A percentile compares a stretch with the other conserved stretches of the same genome.
Evolutionary conservation across 1,140 invertebrate genomes (phyloP).

Genomic region (Drosophila simulans): DNA sequence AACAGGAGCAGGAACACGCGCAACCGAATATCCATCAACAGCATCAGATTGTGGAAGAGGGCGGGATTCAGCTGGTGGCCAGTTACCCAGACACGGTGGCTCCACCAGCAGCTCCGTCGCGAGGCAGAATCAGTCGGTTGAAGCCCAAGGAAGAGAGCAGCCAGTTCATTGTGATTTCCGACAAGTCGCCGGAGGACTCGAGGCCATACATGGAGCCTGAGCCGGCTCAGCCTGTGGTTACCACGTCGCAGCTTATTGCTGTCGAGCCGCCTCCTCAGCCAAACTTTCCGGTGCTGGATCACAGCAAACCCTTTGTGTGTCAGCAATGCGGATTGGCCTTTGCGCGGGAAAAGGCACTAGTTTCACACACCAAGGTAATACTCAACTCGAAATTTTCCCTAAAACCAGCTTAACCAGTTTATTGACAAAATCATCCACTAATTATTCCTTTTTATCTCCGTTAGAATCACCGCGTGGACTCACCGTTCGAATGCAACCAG

Average conservation of each 20-base stretch:
- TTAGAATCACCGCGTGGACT: constrained; percentile 90
- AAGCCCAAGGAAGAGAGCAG: constrained; percentile 76
- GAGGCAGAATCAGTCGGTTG: constrained; percentile 73
- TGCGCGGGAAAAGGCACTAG: constrained; percentile 91
- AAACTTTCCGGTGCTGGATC: constrained; percentile 87
- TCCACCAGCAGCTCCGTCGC: constrained; percentile 34
- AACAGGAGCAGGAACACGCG: constrained; percentile 33
- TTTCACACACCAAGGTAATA: constrained; percentile 88
- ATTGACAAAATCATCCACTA: neutral
- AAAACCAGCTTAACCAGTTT: constrained; percentile 1
- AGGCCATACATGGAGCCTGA: constrained; percentile 47
- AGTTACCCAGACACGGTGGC: constrained; percentile 28
- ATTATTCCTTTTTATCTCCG: constrained; percentile 17
- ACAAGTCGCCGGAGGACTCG: constrained; percentile 35
- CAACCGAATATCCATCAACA: constrained; percentile 9
- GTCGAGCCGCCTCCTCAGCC: constrained; percentile 42
- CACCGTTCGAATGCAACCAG: constrained; percentile 90
- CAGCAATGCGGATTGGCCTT: constrained; percentile 92
- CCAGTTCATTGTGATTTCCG: constrained; percentile 60
- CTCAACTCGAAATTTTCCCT: neutral
- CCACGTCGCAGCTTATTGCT: constrained; percentile 6
- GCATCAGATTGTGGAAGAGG: constrained; percentile 32
- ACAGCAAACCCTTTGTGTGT: constrained; percentile 91
- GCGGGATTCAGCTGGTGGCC: constrained; percentile 16
- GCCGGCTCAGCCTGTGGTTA: constrained; percentile 8